These are phyloP conservation scores for Synanthedon tipuliformis DNA, from an alignment of 2,888 invertebrate species.

Conservation along the genomic window DNA sequence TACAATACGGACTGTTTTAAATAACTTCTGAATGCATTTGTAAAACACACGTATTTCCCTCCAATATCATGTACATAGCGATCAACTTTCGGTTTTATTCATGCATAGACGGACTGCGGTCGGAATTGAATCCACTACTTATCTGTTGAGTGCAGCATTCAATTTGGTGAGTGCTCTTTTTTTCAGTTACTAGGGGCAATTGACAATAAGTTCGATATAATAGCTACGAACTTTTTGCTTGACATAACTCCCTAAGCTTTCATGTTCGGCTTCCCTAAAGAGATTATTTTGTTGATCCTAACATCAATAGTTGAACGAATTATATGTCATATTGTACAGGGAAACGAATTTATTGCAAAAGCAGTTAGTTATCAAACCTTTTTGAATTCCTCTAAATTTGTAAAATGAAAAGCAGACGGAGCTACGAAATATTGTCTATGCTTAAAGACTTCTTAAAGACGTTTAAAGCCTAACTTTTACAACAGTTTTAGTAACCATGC, in stretches of 20 bases:
- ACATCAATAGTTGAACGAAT: background rate
- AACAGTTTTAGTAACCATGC: too few species aligned
- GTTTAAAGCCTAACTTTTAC: too few species aligned
- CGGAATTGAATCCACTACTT: slow-evolving; percentile 25
- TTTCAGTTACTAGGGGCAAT: slow-evolving; percentile 7
- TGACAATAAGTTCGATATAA: slow-evolving; percentile 10
- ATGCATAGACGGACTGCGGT: slow-evolving; percentile 17
- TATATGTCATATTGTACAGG: too few species aligned
- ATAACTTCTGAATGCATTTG: too few species aligned
- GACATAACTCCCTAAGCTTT: background rate
- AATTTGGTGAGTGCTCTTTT: slow-evolving; percentile 19
- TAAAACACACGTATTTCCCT: too few species aligned
- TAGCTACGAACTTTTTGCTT: background rate
- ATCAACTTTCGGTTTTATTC: slow-evolving; percentile 7
- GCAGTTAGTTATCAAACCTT: too few species aligned
- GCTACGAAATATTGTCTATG: too few species aligned
- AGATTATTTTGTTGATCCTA: background rate
- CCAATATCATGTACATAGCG: background rate
- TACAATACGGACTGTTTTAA: too few species aligned
- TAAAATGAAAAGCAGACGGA: too few species aligned
- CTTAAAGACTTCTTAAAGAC: too few species aligned
- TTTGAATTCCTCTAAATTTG: too few species aligned
- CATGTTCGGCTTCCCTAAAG: background rate
- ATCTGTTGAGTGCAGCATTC: slow-evolving; percentile 32
- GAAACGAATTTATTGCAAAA: too few species aligned